A percentile compares a stretch with the other conserved stretches of the same genome.
These are phyloP conservation scores for Gallinago paraguaiae DNA, from an alignment of 2,113 vertebrate species.

Conservation along the genomic window DNA sequence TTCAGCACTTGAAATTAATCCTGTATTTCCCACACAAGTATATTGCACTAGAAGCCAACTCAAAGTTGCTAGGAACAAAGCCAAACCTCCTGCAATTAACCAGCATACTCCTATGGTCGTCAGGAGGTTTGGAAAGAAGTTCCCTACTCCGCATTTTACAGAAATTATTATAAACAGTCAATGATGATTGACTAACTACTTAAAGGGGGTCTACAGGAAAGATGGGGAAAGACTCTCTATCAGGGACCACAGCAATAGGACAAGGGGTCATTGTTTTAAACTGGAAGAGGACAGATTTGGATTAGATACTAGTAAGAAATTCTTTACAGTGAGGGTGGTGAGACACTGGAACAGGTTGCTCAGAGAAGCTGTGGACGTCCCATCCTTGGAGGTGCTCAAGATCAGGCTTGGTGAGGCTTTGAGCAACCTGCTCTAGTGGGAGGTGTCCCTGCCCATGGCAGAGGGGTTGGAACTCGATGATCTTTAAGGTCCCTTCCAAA, in stretches of 20 bases:
- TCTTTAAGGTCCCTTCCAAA: not conserved
- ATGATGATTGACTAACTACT: not conserved
- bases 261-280: not conserved
- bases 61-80: not conserved
- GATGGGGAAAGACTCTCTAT: not conserved
- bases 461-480: not conserved
- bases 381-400: not conserved
- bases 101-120: rapidly evolving
- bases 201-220: not conserved
- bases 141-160: not conserved
- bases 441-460: not conserved
- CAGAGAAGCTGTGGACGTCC: not conserved
- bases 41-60: not conserved
- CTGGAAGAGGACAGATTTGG: not conserved
- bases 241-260: not conserved
- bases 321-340: not conserved
- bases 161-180: not conserved
- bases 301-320: not conserved
- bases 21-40: not conserved
- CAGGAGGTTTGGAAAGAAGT: not conserved
- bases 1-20: not conserved
- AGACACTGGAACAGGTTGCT: not conserved
- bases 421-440: not conserved
- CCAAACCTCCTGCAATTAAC: not conserved
- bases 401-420: not conserved